Evolutionary conservation across 2,113 vertebrate species (phyloP).

Genomic region (Ictalurus furcatus): DNA sequence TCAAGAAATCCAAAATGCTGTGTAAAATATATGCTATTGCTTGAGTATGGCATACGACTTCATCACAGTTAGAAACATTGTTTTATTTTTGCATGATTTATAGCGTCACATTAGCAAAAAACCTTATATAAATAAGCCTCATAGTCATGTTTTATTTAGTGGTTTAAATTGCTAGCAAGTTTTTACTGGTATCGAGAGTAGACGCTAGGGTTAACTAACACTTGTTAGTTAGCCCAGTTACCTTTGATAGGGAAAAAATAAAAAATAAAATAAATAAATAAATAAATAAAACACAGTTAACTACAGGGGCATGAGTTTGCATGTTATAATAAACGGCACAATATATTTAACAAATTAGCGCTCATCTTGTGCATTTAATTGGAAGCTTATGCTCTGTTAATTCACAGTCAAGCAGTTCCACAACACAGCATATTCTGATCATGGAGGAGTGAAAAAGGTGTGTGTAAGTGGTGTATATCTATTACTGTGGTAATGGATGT

Average conservation of each 20-base stretch:
- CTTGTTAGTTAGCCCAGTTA: background rate
- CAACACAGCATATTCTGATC: background rate
- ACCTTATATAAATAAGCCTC: background rate
- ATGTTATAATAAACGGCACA: background rate
- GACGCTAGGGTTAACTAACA: background rate
- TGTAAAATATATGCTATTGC: background rate
- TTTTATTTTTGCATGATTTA: background rate
- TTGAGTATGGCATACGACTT: background rate
- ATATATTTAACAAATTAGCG: background rate
- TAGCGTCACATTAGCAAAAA: background rate
- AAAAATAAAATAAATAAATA: no score
- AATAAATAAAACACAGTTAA: background rate
- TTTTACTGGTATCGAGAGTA: background rate
- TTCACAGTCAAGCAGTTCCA: background rate
- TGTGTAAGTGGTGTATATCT: background rate
- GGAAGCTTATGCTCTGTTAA: background rate
- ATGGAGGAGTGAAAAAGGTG: background rate
- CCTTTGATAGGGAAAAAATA: background rate
- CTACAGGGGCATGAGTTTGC: background rate
- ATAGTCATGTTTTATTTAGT: background rate
- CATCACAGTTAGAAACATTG: background rate
- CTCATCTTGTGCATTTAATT: no score
- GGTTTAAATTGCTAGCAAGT: background rate
- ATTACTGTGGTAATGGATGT: background rate
- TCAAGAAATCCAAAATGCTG: background rate